Evolutionary conservation across 1,140 invertebrate genomes (phyloP).

Genomic region (Penaeus indicus): DNA sequence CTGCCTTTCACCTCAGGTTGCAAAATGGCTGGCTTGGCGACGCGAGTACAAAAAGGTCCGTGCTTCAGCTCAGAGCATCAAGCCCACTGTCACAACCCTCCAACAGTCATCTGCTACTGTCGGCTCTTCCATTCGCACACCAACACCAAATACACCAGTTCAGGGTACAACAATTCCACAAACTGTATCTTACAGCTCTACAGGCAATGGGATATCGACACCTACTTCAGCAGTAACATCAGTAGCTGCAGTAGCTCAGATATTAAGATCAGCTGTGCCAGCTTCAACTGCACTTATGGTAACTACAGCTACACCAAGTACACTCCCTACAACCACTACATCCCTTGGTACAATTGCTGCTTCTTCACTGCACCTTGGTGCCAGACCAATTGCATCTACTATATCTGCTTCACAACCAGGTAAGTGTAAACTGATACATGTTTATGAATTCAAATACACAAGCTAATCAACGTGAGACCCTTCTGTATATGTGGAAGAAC

Average conservation of each 20-base stretch:
- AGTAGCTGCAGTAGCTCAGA: slow-evolving; percentile 61
- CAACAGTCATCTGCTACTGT: slow-evolving; percentile 7
- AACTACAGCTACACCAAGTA: slow-evolving; percentile 41
- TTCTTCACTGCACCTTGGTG: slow-evolving; percentile 19
- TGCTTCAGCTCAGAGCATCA: slow-evolving; percentile 57
- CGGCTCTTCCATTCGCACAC: slow-evolving; percentile 1
- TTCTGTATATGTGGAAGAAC: too few relatives aligned
- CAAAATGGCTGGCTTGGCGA: slow-evolving; percentile 45
- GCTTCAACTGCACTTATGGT: slow-evolving; percentile 40
- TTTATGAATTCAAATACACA: too few relatives aligned
- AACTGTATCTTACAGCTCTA: background rate
- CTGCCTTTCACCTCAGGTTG: slow-evolving; percentile 26
- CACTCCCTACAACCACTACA: slow-evolving; percentile 24
- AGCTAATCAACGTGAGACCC: too few relatives aligned
- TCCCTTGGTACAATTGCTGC: slow-evolving; percentile 16
- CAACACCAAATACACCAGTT: background rate
- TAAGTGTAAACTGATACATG: too few relatives aligned
- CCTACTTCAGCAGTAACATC: slow-evolving; percentile 53
- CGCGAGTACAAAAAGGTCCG: slow-evolving; percentile 48
- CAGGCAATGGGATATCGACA: slow-evolving; percentile 8
- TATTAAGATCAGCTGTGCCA: slow-evolving; percentile 46
- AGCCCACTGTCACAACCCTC: slow-evolving; percentile 54
- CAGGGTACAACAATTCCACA: background rate
- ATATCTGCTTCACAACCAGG: slow-evolving; percentile 6
- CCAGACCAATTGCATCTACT: slow-evolving; percentile 10